These are phyloP conservation scores for Triplophysa yarkandensis DNA, from an alignment of 2,797 vertebrate genomes.

Conservation along the genomic window DNA sequence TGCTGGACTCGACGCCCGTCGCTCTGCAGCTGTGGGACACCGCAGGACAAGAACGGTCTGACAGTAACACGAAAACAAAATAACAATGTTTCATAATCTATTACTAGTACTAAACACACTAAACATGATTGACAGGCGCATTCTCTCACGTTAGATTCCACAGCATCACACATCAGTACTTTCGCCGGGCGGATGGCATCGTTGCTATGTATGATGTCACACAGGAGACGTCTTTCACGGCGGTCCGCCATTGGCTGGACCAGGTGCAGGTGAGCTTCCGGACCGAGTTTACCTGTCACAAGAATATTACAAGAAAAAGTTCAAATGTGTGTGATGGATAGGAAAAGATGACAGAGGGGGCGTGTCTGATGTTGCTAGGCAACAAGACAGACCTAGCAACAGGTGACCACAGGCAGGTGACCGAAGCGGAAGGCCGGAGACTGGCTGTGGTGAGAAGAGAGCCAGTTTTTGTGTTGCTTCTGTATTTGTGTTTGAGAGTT, in stretches of 20 bases:
- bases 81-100: too few species aligned
- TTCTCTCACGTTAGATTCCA: conserved; percentile 71
- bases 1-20: conserved; percentile 73
- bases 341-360: conserved; percentile 68
- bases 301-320: too few species aligned
- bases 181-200: conserved; percentile 79
- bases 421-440: conserved; percentile 69
- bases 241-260: conserved; percentile 79
- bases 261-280: conserved; percentile 74
- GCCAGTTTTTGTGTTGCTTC: background rate
- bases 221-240: conserved; percentile 68
- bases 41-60: conserved; percentile 83
- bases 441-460: conserved; percentile 74
- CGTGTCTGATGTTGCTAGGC: conserved; percentile 72
- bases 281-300: too few species aligned
- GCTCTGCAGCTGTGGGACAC: conserved; percentile 87
- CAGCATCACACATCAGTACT: conserved; percentile 84
- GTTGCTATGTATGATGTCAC: conserved; percentile 83
- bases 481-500: background rate
- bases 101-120: background rate
- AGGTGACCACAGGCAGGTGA: conserved; percentile 63
- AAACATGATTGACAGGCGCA: background rate
- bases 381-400: conserved; percentile 69
- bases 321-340: conserved; percentile 46
- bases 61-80: background rate